Evolutionary conservation across 2,888 invertebrate genomes (phyloP).

Genomic region (Folsomia manolachei): DNA sequence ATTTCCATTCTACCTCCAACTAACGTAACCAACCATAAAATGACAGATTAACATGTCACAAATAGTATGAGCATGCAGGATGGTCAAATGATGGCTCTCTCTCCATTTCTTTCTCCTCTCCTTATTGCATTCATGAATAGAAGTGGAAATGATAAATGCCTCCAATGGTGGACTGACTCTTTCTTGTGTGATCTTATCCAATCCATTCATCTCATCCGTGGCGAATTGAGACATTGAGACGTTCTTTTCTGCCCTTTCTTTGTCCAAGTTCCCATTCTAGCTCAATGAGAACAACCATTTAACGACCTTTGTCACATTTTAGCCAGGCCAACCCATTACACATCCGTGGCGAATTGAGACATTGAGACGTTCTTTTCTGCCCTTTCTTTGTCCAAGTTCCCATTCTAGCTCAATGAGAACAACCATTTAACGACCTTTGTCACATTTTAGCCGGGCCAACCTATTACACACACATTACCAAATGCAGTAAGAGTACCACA

Average conservation of each 20-base stretch:
- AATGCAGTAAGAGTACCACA: too few relatives aligned
- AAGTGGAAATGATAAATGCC: slow-evolving; percentile 4
- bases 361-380: neutral
- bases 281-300: neutral
- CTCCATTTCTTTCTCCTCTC: neutral
- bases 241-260: neutral
- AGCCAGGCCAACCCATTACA: neutral
- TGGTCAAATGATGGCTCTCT: too few relatives aligned
- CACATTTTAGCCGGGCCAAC: neutral
- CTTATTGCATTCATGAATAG: neutral
- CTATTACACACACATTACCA: neutral
- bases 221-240: slow-evolving; percentile 10
- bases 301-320: neutral
- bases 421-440: neutral
- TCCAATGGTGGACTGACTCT: too few relatives aligned
- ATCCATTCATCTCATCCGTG: neutral
- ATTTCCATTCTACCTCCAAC: too few relatives aligned
- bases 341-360: slow-evolving; percentile 8
- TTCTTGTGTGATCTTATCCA: too few relatives aligned
- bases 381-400: too few relatives aligned
- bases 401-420: too few relatives aligned
- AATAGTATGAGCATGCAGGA: too few relatives aligned
- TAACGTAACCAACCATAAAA: too few relatives aligned
- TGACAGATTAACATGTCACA: slow-evolving; percentile 10
- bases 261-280: too few relatives aligned